Conservation (phyloP, 2,888 invertebrate species). For the Clitarchus hookeri region DNA sequence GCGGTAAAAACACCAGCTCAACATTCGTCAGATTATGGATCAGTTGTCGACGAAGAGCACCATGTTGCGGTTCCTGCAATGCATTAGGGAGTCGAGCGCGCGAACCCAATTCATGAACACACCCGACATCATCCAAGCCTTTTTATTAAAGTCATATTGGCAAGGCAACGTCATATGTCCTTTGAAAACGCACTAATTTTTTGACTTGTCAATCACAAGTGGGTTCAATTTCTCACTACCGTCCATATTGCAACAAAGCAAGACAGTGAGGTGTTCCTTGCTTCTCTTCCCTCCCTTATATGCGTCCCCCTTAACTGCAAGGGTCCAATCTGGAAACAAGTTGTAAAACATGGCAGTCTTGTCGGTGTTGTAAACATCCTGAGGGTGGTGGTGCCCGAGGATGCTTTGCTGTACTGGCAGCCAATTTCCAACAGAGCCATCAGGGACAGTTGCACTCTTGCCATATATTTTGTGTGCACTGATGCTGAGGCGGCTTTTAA, state of each 20-base stretch:
- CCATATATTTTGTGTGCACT: not conserved
- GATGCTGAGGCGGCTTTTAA: not conserved
- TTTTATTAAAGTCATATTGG: not conserved
- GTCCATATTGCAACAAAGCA: conserved; percentile 12
- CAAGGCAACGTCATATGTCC: not conserved
- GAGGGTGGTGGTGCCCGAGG: not conserved
- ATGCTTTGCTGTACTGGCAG: not conserved
- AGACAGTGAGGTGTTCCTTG: not conserved
- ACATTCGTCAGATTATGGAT: conserved; percentile 29
- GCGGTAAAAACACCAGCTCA: conserved; percentile 29
- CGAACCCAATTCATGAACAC: not conserved
- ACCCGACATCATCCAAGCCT: conserved; percentile 17
- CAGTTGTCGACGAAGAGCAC: conserved; percentile 31
- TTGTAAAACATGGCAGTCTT: conserved; percentile 23
- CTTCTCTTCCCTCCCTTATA: conserved; percentile 5
- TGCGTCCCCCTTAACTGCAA: not conserved
- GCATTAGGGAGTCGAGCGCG: conserved; percentile 17
- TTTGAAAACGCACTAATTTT: not conserved
- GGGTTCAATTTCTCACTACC: conserved; percentile 28
- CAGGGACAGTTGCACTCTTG: not conserved
- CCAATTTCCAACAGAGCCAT: not conserved
- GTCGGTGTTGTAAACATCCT: not conserved
- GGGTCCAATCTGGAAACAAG: conserved; percentile 17
- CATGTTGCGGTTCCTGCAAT: conserved; percentile 22
- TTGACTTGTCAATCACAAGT: conserved; percentile 16